Percentiles rank a stretch among this genome's conserved stretches.
phyloP scores from a whole-genome alignment of 2,888 invertebrate species.

The Agrilus mali region DNA sequence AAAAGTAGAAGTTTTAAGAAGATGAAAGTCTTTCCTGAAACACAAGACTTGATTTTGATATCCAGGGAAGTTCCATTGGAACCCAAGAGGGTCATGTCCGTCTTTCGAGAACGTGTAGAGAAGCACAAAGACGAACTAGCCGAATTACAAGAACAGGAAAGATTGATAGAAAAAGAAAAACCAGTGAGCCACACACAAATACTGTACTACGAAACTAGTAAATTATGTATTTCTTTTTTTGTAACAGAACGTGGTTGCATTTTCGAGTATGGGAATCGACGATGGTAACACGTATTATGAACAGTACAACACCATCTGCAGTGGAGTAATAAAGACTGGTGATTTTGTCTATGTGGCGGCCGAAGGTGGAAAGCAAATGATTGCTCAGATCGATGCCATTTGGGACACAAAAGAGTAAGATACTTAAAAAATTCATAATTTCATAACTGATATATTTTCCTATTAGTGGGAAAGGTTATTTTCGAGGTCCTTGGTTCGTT shows the following conservation, averaged over 20 bases:
- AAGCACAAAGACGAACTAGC: slow-evolving; percentile 84
- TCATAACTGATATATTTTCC: slow-evolving; percentile 8
- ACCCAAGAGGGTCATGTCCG: slow-evolving; percentile 80
- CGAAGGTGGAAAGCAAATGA: slow-evolving; percentile 78
- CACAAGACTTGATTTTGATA: slow-evolving; percentile 49
- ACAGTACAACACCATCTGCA: slow-evolving; percentile 77
- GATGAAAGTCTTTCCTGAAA: slow-evolving; percentile 68
- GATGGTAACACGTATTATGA: slow-evolving; percentile 81
- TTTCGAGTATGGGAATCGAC: slow-evolving; percentile 50
- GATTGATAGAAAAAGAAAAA: slow-evolving; percentile 72
- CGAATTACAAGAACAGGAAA: slow-evolving; percentile 70
- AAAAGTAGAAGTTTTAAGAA: slow-evolving; percentile 83
- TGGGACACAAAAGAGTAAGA: slow-evolving; percentile 86
- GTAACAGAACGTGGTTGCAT: slow-evolving; percentile 65
- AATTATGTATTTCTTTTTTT: slow-evolving; percentile 5
- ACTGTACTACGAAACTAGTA: background rate
- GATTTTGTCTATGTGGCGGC: slow-evolving; percentile 93
- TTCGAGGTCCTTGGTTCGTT: slow-evolving; percentile 90
- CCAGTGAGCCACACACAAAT: slow-evolving; percentile 45
- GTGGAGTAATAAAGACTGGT: slow-evolving; percentile 75
- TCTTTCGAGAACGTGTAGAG: slow-evolving; percentile 81
- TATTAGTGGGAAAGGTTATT: slow-evolving; percentile 70
- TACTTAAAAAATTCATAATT: slow-evolving; percentile 3
- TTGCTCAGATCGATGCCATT: slow-evolving; percentile 87
- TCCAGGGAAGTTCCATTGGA: slow-evolving; percentile 63